These are phyloP conservation scores for Drosophila niveifrons DNA, from an alignment of 2,888 invertebrate species.

Conservation along the genomic window DNA sequence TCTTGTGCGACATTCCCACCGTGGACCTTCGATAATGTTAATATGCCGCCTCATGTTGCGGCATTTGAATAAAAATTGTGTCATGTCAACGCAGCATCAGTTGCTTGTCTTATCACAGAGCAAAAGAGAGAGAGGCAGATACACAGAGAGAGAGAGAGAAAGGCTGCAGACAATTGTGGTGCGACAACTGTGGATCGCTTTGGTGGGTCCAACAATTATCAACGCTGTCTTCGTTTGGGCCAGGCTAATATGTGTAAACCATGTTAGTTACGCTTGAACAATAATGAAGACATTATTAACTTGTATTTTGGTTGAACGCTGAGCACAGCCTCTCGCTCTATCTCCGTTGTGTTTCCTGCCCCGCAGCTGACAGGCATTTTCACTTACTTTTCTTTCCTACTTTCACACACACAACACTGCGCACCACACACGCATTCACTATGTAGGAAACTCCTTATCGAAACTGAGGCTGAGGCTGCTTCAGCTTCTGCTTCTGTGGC, in stretches of 20 bases:
- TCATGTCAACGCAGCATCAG: constrained; percentile 62
- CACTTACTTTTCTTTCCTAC: constrained; percentile 54
- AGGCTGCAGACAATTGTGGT: constrained; percentile 56
- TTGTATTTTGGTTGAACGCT: constrained; percentile 72
- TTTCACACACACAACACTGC: constrained; percentile 62
- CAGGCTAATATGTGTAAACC: constrained; percentile 84
- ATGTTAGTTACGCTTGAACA: constrained; percentile 83
- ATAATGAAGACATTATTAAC: constrained; percentile 85
- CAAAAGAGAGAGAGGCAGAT: constrained; percentile 38
- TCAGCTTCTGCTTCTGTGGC: constrained; percentile 44
- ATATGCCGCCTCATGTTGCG: constrained; percentile 75
- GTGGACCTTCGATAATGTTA: constrained; percentile 57
- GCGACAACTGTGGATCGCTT: constrained; percentile 43
- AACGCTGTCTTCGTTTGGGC: constrained; percentile 54
- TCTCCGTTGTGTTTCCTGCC: constrained; percentile 66
- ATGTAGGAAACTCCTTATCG: constrained; percentile 46
- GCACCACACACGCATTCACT: not conserved
- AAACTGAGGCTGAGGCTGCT: constrained; percentile 27
- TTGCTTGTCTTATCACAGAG: constrained; percentile 1
- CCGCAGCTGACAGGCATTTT: constrained; percentile 79
- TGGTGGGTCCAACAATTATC: constrained; percentile 59
- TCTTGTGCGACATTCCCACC: constrained; percentile 80
- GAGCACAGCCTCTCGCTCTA: constrained; percentile 31
- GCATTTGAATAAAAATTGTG: constrained; percentile 82
- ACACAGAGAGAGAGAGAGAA: constrained; percentile 36